Base-by-base conservation (phyloP, 2,113 vertebrate species). In the Cephalopholis sonnerati region DNA sequence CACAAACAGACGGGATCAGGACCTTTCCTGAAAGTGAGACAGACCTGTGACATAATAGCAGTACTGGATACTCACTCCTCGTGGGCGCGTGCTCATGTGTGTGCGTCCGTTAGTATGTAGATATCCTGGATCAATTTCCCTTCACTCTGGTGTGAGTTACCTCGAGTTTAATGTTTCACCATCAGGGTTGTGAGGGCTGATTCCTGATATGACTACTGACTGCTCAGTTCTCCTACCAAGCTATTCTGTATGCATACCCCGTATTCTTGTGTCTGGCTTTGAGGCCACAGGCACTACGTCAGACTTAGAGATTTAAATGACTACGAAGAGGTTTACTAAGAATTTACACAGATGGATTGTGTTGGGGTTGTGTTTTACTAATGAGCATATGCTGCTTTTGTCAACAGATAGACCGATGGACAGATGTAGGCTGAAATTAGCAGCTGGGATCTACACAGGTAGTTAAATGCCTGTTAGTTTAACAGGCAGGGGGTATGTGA, bases 121-220 rank as follows among this genome's bases (percentile, higher is more conserved):
- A 85, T 89, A 74, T 85, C 76, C 88, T 59, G 69, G 88, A 89
- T 93, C 76, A 80, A 27, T 90, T 91, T 91, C 65, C 75, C n/a
- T 39, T 55, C 17, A 64, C 79, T 87, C 27, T 39, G 86, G 90
- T 92, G 79, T 92, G 74, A 41, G 66, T 86, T 91, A 74, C 66
- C 70, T 75, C 36, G 50, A 55, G 92, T 89, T 82, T 93, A 90
- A 82, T 81, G 87, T 92, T 93, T 88, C 92, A 80, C 79, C 76
- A 77, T 83, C 80, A 68, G 82, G 84, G 57, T 76, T 89, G 87
- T 83, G 78, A 68, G 82, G 84, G 57, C 74, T 89, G 87, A 88
- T 88, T 89, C 76, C 55, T 88, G 82, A 89, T 81, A 80, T 59
- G 69, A 84, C 70, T 50, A 81, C 55, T 4, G 57, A 32, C 81